Percentiles rank a stretch among this genome's conserved stretches.
Conservation (phyloP, 1,140 invertebrate genomes). For the Eufriesea mexicana region DNA sequence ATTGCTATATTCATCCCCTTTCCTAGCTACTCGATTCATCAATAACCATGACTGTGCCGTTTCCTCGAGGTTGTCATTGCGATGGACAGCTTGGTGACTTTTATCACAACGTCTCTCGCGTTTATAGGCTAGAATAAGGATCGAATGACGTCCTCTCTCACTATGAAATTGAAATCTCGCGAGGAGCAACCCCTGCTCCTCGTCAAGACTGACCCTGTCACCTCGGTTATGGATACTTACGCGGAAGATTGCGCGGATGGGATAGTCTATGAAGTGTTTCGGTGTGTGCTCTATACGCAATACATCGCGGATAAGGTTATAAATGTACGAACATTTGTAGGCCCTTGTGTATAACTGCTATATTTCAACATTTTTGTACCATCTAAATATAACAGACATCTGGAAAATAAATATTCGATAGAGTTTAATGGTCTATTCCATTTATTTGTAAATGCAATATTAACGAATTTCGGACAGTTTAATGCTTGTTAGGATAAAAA, state of each 20-base stretch:
- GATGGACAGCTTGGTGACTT: constrained; percentile 38
- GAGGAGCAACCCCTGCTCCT: constrained; percentile 10
- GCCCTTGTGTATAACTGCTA: no score
- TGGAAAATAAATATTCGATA: no score
- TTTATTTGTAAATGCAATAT: no score
- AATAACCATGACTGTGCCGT: constrained; percentile 20
- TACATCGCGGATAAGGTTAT: neutral
- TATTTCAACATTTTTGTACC: no score
- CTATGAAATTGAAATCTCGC: constrained; percentile 67
- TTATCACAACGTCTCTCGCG: constrained; percentile 61
- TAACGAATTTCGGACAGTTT: no score
- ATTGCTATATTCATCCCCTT: neutral
- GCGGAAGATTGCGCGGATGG: constrained; percentile 42
- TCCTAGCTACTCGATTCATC: constrained; percentile 6
- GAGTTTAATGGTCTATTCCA: no score
- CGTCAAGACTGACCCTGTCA: constrained; percentile 48
- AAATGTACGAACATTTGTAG: no score
- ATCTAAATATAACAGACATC: no score
- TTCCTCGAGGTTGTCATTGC: neutral
- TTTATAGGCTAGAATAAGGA: constrained; percentile 66
- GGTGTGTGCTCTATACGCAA: neutral
- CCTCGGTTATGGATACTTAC: constrained; percentile 49
- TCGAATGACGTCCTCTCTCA: constrained; percentile 51
- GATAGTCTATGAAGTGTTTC: constrained; percentile 34
- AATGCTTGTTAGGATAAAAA: no score